Conservation (phyloP, 1,140 invertebrate species). For the Drosophila grimshawi region DNA sequence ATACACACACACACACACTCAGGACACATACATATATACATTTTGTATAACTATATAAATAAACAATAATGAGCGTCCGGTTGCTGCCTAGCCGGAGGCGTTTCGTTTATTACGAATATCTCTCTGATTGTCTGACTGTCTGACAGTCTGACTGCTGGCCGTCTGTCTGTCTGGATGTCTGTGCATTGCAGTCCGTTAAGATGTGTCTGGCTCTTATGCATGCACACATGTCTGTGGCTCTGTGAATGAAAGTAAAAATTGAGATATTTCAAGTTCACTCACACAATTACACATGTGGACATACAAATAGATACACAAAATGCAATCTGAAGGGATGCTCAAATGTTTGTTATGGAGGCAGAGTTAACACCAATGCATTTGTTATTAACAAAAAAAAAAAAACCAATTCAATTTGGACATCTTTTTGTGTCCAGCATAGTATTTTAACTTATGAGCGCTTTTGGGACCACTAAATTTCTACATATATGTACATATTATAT, state of each 20-base stretch:
- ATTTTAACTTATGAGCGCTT: no score
- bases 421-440: no score
- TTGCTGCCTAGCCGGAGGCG: constrained; percentile 11
- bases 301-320: not conserved
- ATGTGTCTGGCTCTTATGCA: constrained; percentile 23
- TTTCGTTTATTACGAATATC: constrained; percentile 34
- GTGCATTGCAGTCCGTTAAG: constrained; percentile 2
- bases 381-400: no score
- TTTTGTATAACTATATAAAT: constrained; percentile 26
- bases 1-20: not conserved
- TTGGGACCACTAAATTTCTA: no score
- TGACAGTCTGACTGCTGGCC: no score
- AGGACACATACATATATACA: not conserved
- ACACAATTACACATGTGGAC: constrained; percentile 11
- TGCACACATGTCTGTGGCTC: not conserved
- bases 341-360: no score
- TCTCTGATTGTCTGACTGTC: not conserved
- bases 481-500: no score
- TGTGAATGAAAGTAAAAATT: constrained; percentile 68
- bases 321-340: not conserved
- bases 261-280: constrained; percentile 72
- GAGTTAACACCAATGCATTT: no score
- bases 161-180: no score
- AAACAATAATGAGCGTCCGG: constrained; percentile 42
- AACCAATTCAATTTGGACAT: no score